Evolutionary conservation across 2,888 invertebrate species (phyloP), one percentile per base, ranked within the genome.

Genomic region (Agonopterix subpropinquella): DNA sequence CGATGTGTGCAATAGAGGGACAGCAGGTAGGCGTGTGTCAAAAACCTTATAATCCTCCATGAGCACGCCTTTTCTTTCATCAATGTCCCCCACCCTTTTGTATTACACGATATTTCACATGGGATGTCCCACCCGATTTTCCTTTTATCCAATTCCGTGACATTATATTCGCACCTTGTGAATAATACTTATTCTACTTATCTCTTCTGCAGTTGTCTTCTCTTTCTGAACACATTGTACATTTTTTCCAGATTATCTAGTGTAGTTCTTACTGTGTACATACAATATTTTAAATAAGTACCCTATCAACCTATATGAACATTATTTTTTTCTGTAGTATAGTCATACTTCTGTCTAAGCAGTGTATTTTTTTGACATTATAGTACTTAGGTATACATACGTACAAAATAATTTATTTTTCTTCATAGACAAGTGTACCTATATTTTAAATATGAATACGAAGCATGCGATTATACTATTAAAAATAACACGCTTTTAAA

Each of bases 1-100:
- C 92, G 96, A 96, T 90, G 94, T 94, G 90, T 97, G 97, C 94
- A 97, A 97, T 94, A 94, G 97, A 92, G 97, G 97, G 91, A 97
- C 97, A 72, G 97, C 97, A 96, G 97, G 97, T 97, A 96, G 92
- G 86, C 84, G 86, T 86, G 87, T 83, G 74, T 74, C 71, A 67
- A 70, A 74, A 60, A 76, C 69, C 59, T 68, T 69, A 67, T 63
- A 66, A 67, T 72, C 63, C 61, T 67, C 74, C 77, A 77, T 47
- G 48, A 82, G 86, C 87, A 87, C 87, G 84, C 87, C 87, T 79
- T 68, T 52, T 75, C 62, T 62, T 68, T 73, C 73, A 77, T 76
- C 66, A 65, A 66, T 55, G 77, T 82, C 77, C 80, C 78, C 78
- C 77, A 78, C 73, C 65, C 55, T 51, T 65, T 56, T 70, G 65